Percentiles rank a stretch among this genome's conserved stretches.
phyloP scores from a whole-genome alignment of 2,888 invertebrate species.

The Eurytoma californica region DNA sequence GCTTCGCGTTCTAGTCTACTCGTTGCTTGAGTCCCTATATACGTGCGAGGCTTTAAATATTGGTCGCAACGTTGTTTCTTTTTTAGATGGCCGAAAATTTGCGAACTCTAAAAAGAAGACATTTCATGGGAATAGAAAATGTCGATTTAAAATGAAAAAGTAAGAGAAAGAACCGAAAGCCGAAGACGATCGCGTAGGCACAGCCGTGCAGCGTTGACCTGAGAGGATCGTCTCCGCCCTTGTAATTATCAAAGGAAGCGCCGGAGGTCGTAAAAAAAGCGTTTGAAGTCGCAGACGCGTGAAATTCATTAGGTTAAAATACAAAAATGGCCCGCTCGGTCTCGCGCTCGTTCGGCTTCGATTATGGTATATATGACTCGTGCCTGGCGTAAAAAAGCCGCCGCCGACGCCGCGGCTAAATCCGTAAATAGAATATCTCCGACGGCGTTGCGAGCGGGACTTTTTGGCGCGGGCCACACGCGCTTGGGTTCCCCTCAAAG shows the following conservation, averaged over 20 bases:
- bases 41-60: too few species aligned
- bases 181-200: neutral
- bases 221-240: slow-evolving; percentile 34
- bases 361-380: slow-evolving; percentile 40
- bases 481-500: slow-evolving; percentile 1
- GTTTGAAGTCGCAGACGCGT: slow-evolving; percentile 53
- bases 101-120: too few species aligned
- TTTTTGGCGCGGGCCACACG: slow-evolving; percentile 29
- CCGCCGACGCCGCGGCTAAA: neutral
- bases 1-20: too few species aligned
- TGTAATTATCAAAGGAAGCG: slow-evolving; percentile 46
- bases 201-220: neutral
- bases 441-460: neutral
- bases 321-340: slow-evolving; percentile 15
- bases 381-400: slow-evolving; percentile 38
- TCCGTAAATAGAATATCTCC: slow-evolving; percentile 46
- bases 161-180: neutral
- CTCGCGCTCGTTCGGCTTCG: slow-evolving; percentile 42
- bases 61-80: too few species aligned
- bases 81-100: too few species aligned
- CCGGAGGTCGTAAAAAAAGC: slow-evolving; percentile 31
- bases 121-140: neutral
- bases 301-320: slow-evolving; percentile 53
- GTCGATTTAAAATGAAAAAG: slow-evolving; percentile 19
- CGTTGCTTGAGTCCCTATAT: too few species aligned